These are phyloP conservation scores for Pantelozetes paolii DNA, from an alignment of 2,888 invertebrate species.

Conservation along the genomic window DNA sequence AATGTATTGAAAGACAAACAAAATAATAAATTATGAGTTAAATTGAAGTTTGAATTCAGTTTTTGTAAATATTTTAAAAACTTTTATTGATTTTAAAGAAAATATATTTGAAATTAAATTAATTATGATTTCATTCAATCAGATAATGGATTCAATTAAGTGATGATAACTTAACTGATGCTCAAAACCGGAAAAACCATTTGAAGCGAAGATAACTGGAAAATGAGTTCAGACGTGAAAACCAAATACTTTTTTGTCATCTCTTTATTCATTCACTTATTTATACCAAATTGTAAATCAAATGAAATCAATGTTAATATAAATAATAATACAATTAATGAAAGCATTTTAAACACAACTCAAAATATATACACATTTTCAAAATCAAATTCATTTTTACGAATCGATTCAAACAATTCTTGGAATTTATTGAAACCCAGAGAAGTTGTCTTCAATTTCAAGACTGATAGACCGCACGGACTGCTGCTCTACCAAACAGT, in stretches of 20 bases:
- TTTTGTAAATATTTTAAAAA: no score
- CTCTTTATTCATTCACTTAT: neutral
- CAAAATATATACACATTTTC: neutral
- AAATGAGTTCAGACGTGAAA: neutral
- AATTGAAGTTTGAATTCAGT: no score
- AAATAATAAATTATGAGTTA: no score
- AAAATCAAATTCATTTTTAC: neutral
- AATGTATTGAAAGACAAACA: no score
- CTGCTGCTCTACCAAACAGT: constrained; percentile 84
- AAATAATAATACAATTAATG: neutral
- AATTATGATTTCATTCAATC: no score
- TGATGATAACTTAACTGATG: neutral
- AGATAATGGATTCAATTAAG: no score
- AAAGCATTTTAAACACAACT: neutral
- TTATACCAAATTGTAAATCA: neutral
- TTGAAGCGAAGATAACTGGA: neutral
- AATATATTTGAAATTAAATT: no score
- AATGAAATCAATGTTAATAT: neutral
- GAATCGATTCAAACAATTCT: neutral
- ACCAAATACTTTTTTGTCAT: neutral
- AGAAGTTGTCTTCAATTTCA: constrained; percentile 49
- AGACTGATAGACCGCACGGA: constrained; percentile 80
- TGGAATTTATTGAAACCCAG: constrained; percentile 3
- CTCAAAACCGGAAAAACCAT: neutral
- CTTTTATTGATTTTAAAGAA: no score